A percentile compares a stretch with the other conserved stretches of the same genome.
phyloP scores from a whole-genome alignment of 2,113 vertebrate species.

The Coracopsis vasa region DNA sequence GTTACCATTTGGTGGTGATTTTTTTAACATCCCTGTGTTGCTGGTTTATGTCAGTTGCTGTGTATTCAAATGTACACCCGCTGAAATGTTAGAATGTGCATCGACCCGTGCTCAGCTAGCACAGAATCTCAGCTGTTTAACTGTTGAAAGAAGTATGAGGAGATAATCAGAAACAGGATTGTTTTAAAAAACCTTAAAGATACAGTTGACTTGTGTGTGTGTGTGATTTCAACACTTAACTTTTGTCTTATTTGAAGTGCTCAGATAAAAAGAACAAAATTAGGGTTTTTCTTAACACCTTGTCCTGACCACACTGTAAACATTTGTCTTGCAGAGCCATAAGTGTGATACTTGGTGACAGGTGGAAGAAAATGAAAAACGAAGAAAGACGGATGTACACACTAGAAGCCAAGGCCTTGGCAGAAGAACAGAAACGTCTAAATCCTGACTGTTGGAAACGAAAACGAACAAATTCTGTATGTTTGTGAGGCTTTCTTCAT shows the following conservation, averaged over 20 bases:
- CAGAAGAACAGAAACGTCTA: slow-evolving; percentile 97
- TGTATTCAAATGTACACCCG: neutral
- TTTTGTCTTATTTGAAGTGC: neutral
- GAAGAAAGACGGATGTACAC: slow-evolving; percentile 97
- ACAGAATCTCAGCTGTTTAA: neutral
- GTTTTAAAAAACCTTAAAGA: neutral
- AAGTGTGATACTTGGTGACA: slow-evolving; percentile 98
- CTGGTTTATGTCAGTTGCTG: neutral
- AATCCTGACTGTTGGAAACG: slow-evolving; percentile 99
- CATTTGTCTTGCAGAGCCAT: slow-evolving; percentile 88
- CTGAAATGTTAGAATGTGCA: neutral
- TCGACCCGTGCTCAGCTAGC: neutral
- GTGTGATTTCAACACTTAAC: neutral
- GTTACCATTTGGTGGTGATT: neutral
- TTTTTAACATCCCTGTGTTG: neutral
- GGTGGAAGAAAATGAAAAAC: slow-evolving; percentile 99
- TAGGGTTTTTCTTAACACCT: neutral
- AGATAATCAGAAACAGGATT: neutral
- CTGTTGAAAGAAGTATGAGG: neutral
- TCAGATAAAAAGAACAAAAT: neutral
- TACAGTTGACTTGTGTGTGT: neutral
- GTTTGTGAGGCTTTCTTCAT: neutral
- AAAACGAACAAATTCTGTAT: slow-evolving; percentile 98
- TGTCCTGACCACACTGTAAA: slow-evolving; percentile 26
- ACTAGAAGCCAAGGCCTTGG: slow-evolving; percentile 97